phyloP scores from a whole-genome alignment of 2,113 vertebrate genomes.

The Pantherophis guttatus region DNA sequence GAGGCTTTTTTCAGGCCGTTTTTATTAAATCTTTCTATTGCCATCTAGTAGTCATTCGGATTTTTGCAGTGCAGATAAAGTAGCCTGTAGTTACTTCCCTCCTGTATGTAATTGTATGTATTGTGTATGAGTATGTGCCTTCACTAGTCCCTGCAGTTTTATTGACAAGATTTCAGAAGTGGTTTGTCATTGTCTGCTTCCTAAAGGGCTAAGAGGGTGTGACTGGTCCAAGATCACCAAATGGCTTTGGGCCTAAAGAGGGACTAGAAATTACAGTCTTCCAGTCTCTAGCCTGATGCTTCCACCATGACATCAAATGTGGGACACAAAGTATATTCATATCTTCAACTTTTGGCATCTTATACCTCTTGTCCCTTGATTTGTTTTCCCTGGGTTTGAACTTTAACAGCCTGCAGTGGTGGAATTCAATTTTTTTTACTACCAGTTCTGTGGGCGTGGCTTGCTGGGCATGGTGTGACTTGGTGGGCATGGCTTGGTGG shows the following conservation, averaged over 20 bases:
- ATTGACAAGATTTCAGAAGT: neutral
- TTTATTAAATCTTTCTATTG: neutral
- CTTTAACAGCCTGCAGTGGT: neutral
- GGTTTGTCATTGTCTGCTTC: neutral
- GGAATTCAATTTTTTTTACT: too few relatives aligned
- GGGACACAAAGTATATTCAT: neutral
- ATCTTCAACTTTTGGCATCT: neutral
- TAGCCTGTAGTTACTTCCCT: neutral
- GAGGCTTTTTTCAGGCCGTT: neutral
- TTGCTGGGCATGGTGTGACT: too few relatives aligned
- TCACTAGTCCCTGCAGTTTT: neutral
- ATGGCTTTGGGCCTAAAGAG: neutral
- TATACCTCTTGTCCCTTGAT: neutral
- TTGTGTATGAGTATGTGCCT: neutral
- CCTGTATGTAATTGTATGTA: too few relatives aligned
- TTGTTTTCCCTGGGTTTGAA: neutral
- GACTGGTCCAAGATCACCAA: neutral
- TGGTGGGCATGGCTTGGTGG: too few relatives aligned
- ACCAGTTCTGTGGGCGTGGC: too few relatives aligned
- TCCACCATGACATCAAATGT: neutral
- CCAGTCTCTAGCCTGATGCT: neutral
- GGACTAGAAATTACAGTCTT: neutral
- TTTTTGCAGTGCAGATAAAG: neutral
- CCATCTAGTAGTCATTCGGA: neutral
- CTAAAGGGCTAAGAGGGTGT: neutral